A percentile compares a stretch with the other conserved stretches of the same genome.
Evolutionary conservation across 92 coral and sea anemone genomes (phyloP).

Genomic region (Epizoanthus fatuus): DNA sequence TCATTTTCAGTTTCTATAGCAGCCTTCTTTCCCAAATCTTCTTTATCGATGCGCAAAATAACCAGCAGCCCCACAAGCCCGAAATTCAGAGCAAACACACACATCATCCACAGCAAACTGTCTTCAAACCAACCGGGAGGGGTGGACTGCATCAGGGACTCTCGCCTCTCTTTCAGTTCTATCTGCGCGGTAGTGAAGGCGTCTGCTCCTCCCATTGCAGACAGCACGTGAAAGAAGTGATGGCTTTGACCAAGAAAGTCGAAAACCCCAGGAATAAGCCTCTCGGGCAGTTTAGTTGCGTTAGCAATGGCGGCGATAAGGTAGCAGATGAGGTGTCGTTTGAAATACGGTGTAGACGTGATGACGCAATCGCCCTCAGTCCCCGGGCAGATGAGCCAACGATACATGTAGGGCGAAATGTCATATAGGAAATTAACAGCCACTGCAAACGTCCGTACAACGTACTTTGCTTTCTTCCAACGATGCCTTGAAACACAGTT

Average conservation of each 20-base stretch:
- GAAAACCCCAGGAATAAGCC: conserved; percentile 37
- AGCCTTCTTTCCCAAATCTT: neutral
- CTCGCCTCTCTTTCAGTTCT: conserved; percentile 15
- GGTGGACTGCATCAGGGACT: neutral
- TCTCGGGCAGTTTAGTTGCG: conserved; percentile 36
- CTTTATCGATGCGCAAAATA: neutral
- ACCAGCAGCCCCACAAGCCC: neutral
- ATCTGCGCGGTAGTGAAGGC: conserved; percentile 33
- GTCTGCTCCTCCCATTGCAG: conserved; percentile 37
- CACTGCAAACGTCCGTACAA: conserved; percentile 15
- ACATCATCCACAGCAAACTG: conserved; percentile 22
- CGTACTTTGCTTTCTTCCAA: conserved; percentile 20
- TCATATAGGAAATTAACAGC: conserved; percentile 9
- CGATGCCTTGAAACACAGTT: conserved; percentile 46
- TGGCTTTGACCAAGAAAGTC: conserved; percentile 41
- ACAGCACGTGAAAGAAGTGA: conserved; percentile 22
- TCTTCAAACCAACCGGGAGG: conserved; percentile 26
- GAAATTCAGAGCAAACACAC: conserved; percentile 19
- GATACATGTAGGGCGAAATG: conserved; percentile 32
- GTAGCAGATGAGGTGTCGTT: conserved; percentile 38
- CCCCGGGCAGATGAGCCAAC: conserved; percentile 14
- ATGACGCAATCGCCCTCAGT: neutral
- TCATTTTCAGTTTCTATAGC: neutral
- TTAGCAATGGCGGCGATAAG: conserved; percentile 37
- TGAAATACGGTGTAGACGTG: conserved; percentile 22